Conservation (phyloP, 2,113 vertebrate species). For the Anguilla japonica region DNA sequence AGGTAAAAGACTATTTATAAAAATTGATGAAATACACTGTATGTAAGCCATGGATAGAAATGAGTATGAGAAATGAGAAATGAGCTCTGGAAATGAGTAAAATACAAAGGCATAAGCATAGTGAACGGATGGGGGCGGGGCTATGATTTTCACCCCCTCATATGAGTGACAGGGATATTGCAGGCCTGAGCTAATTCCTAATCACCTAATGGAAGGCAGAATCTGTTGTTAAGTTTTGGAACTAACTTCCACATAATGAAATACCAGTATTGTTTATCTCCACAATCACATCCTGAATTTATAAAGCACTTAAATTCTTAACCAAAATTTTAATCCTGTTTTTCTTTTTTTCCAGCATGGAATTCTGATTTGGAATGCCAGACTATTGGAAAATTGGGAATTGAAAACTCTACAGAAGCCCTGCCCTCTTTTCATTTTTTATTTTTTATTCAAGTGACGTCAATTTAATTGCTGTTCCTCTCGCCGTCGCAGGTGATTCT, state of each 20-base stretch:
- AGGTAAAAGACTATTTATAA: no score
- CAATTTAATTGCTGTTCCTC: neutral
- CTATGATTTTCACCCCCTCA: neutral
- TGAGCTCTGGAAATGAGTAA: no score
- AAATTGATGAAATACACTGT: no score
- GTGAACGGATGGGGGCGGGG: no score
- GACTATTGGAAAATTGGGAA: no score
- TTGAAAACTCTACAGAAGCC: no score
- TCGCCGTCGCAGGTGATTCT: constrained; percentile 27
- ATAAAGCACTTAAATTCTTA: neutral
- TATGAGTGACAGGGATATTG: neutral
- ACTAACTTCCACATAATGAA: neutral
- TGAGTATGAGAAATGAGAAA: no score
- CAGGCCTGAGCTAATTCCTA: neutral
- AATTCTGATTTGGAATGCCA: neutral
- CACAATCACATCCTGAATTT: neutral
- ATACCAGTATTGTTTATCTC: neutral
- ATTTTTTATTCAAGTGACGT: neutral
- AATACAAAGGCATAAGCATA: no score
- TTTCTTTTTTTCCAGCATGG: neutral
- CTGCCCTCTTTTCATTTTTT: no score
- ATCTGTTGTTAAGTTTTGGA: neutral
- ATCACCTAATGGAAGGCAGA: neutral
- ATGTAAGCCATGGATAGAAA: no score
- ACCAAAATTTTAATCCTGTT: neutral